These are phyloP conservation scores for Oscheius sp. DNA, from an alignment of 2,888 invertebrate species.

Conservation along the genomic window DNA sequence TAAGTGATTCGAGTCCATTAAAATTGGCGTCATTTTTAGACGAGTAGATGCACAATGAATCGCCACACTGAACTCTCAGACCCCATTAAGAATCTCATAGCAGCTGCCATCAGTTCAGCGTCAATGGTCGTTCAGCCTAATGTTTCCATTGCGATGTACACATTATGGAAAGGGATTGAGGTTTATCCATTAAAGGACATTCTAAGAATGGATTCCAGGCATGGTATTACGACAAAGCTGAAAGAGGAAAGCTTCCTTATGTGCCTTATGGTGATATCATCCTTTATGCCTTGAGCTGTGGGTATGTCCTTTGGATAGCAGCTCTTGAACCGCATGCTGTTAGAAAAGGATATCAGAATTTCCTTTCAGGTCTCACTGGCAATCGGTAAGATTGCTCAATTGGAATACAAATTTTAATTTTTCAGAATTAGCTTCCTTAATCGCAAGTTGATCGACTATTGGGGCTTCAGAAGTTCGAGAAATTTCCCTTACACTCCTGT, in stretches of 20 bases:
- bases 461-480: slow-evolving; percentile 48
- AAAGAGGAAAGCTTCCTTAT: slow-evolving; percentile 77
- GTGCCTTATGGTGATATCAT: slow-evolving; percentile 79
- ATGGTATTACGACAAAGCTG: slow-evolving; percentile 51
- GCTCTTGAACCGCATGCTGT: slow-evolving; percentile 82
- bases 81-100: slow-evolving; percentile 27
- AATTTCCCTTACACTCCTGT: slow-evolving; percentile 37
- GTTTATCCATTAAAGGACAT: slow-evolving; percentile 71
- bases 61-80: slow-evolving; percentile 73
- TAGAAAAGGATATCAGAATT: slow-evolving; percentile 84
- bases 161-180: slow-evolving; percentile 84
- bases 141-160: slow-evolving; percentile 82
- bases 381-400: slow-evolving; percentile 68
- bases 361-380: slow-evolving; percentile 81
- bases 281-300: slow-evolving; percentile 81
- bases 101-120: slow-evolving; percentile 48
- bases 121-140: slow-evolving; percentile 79
- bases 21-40: slow-evolving; percentile 79
- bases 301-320: slow-evolving; percentile 72
- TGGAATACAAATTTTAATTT: slow-evolving; percentile 1
- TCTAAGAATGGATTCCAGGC: too few relatives aligned
- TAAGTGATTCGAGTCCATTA: slow-evolving; percentile 62
- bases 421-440: slow-evolving; percentile 56
- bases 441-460: slow-evolving; percentile 47
- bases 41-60: slow-evolving; percentile 72